Evolutionary conservation across 2,113 vertebrate species (phyloP).

Genomic region (Coturnix japonica): DNA sequence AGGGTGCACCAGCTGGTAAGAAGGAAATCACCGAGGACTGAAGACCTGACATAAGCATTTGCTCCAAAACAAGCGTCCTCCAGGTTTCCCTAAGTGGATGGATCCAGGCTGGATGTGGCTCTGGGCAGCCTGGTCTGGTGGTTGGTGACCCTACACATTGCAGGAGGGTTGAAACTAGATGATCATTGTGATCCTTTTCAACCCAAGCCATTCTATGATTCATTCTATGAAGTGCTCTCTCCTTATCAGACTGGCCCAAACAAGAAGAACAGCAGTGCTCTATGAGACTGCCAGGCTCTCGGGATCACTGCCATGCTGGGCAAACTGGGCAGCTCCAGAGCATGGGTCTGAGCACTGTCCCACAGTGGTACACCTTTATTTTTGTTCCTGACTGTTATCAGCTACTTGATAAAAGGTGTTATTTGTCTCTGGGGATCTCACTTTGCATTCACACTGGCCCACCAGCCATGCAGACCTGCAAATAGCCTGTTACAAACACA

Average conservation of each 20-base stretch:
- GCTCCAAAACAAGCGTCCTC: neutral
- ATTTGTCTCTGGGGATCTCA: neutral
- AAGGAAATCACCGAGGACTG: neutral
- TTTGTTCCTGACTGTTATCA: neutral
- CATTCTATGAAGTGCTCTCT: neutral
- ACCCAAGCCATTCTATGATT: too few species aligned
- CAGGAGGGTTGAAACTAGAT: too few species aligned
- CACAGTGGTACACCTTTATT: neutral
- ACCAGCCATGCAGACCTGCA: neutral
- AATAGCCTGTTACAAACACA: neutral
- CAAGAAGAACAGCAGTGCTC: neutral
- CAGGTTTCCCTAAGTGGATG: neutral
- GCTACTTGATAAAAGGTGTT: neutral
- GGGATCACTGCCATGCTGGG: neutral
- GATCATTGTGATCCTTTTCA: too few species aligned
- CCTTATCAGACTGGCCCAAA: neutral
- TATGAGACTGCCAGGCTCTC: neutral
- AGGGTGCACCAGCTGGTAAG: neutral
- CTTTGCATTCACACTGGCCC: neutral
- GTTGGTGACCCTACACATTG: too few species aligned
- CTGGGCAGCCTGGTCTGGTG: too few species aligned
- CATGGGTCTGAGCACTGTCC: fast-evolving
- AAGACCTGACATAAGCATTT: neutral
- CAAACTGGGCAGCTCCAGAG: neutral
- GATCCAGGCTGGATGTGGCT: too few species aligned